These are phyloP conservation scores for Chascanopsetta lugubris DNA, from an alignment of 2,113 vertebrate species.

Conservation along the genomic window DNA sequence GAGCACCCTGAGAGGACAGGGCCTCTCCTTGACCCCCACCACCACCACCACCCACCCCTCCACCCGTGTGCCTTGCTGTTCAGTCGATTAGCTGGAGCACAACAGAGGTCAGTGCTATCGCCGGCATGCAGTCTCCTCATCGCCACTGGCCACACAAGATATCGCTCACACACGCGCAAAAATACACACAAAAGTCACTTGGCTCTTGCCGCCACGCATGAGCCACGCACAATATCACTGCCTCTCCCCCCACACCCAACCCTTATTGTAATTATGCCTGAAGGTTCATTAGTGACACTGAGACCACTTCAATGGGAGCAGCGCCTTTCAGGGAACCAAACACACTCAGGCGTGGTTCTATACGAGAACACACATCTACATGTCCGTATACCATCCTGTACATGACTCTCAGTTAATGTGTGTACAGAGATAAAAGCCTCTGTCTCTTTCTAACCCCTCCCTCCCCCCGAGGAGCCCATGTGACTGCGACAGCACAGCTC, in stretches of 20 bases:
- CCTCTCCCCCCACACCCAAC: constrained; percentile 36
- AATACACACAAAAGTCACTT: constrained; percentile 1
- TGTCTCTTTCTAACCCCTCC: constrained; percentile 33
- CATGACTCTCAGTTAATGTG: constrained; percentile 50
- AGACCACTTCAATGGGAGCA: constrained; percentile 66
- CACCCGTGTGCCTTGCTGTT: constrained; percentile 59
- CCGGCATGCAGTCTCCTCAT: constrained; percentile 60
- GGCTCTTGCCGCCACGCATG: constrained; percentile 14
- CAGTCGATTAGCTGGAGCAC: constrained; percentile 72
- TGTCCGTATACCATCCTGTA: neutral
- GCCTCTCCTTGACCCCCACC: constrained; percentile 77
- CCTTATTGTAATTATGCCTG: constrained; percentile 53
- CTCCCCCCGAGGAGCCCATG: constrained; percentile 15
- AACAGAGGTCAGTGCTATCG: constrained; percentile 67
- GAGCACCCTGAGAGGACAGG: constrained; percentile 55
- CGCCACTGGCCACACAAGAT: constrained; percentile 61
- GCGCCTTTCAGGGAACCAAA: constrained; percentile 44
- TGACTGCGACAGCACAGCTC: constrained; percentile 6
- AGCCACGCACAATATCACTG: constrained; percentile 41
- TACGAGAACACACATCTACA: constrained; percentile 9
- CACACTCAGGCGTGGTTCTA: constrained; percentile 18
- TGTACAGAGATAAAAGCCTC: constrained; percentile 36
- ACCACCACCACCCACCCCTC: too few species aligned
- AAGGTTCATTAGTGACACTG: constrained; percentile 75
- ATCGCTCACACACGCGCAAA: constrained; percentile 28